Conservation (phyloP, 2,888 invertebrate genomes). For the Philopedon plagiatum region DNA sequence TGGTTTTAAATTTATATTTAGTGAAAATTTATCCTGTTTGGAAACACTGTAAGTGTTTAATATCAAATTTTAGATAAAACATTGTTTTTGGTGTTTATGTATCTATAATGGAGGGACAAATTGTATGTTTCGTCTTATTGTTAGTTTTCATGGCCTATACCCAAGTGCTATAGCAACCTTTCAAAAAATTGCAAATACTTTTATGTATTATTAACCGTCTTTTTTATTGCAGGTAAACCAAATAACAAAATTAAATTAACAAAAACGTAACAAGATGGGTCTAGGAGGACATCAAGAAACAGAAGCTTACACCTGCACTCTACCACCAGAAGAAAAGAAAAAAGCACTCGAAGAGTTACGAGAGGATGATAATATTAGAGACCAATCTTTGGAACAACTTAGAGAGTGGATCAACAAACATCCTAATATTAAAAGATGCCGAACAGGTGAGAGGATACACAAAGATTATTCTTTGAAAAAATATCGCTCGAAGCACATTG, state of each 20-base stretch:
- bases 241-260: conserved; percentile 1
- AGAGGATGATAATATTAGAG: conserved; percentile 83
- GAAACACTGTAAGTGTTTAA: neutral
- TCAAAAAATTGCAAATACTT: neutral
- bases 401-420: conserved; percentile 88
- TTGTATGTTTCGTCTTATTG: no score
- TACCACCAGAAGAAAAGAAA: conserved; percentile 73
- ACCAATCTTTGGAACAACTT: conserved; percentile 83
- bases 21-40: neutral
- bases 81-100: no score
- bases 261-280: conserved; percentile 62
- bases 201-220: neutral
- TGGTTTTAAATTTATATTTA: neutral
- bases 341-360: conserved; percentile 82
- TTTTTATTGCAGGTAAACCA: conserved; percentile 18
- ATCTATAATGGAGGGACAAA: no score
- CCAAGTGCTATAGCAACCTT: no score
- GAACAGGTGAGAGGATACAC: conserved; percentile 74
- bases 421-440: conserved; percentile 84
- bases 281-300: conserved; percentile 65
- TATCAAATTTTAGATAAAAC: neutral
- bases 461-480: neutral
- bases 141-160: no score
- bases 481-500: no score
- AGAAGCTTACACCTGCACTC: conserved; percentile 64